These are phyloP conservation scores for Colostygia pectinataria DNA, from an alignment of 2,888 invertebrate genomes.

Conservation along the genomic window DNA sequence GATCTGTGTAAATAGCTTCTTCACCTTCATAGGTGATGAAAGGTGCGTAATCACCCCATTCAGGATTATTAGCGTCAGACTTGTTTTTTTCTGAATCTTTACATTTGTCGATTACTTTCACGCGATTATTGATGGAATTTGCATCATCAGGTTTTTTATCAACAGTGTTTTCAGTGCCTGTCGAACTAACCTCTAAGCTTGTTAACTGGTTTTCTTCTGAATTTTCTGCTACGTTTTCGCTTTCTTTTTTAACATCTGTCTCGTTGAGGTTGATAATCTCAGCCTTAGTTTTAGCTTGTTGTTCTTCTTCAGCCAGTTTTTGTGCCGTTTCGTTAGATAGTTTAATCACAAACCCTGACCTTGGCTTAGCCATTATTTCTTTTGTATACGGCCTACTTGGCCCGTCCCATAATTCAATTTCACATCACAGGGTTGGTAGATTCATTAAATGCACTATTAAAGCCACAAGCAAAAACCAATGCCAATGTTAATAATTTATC, in stretches of 20 bases:
- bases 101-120: neutral
- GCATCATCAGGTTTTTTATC: slow-evolving; percentile 2
- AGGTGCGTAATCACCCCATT: slow-evolving; percentile 77
- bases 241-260: neutral
- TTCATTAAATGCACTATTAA: too few relatives aligned
- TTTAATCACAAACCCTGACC: slow-evolving; percentile 76
- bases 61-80: slow-evolving; percentile 23
- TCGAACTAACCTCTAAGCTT: slow-evolving; percentile 11
- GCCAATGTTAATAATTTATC: too few relatives aligned
- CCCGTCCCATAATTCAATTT: slow-evolving; percentile 1
- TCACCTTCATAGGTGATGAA: slow-evolving; percentile 88
- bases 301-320: slow-evolving; percentile 68
- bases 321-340: slow-evolving; percentile 73
- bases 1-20: slow-evolving; percentile 89
- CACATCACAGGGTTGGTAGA: too few relatives aligned
- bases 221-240: neutral
- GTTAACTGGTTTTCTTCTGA: slow-evolving; percentile 15
- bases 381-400: neutral
- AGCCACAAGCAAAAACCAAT: too few relatives aligned
- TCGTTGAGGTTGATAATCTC: slow-evolving; percentile 17
- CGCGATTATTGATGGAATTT: neutral
- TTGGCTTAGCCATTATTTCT: slow-evolving; percentile 58
- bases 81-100: slow-evolving; percentile 13
- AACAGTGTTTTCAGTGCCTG: slow-evolving; percentile 2
- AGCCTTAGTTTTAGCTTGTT: slow-evolving; percentile 41